A percentile compares a stretch with the other conserved stretches of the same genome.
phyloP scores from a whole-genome alignment of 2,797 vertebrate genomes.

The Calcarius lapponicus region DNA sequence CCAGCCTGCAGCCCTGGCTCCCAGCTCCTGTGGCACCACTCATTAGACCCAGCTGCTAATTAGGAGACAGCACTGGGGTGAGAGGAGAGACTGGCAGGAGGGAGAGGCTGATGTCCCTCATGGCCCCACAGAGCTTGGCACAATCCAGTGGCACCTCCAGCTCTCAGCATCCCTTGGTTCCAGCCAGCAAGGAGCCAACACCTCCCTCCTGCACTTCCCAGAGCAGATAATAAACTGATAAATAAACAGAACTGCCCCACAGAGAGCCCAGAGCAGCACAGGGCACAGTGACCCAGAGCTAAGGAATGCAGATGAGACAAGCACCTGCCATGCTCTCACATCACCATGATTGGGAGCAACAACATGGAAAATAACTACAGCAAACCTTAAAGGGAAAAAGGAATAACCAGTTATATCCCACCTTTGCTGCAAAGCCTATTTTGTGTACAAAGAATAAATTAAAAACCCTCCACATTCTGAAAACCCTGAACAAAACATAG shows the following conservation, averaged over 20 bases:
- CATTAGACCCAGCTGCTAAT: neutral
- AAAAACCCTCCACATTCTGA: rapidly evolving
- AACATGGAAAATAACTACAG: neutral
- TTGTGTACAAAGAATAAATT: neutral
- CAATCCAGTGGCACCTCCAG: neutral
- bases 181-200: rapidly evolving
- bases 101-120: neutral
- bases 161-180: neutral
- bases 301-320: neutral
- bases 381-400: neutral
- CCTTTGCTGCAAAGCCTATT: neutral
- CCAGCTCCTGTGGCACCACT: neutral
- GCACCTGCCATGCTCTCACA: neutral
- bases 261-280: neutral
- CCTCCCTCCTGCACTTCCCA: neutral
- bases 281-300: rapidly evolving
- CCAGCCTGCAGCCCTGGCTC: neutral
- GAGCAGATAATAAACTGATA: neutral
- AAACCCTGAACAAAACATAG: neutral
- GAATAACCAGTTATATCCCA: neutral
- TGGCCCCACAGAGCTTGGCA: rapidly evolving
- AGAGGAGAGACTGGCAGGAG: rapidly evolving
- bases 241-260: neutral
- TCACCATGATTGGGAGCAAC: neutral
- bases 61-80: neutral